Conservation (phyloP, 2,888 invertebrate genomes). For the Sycophila texana region DNA sequence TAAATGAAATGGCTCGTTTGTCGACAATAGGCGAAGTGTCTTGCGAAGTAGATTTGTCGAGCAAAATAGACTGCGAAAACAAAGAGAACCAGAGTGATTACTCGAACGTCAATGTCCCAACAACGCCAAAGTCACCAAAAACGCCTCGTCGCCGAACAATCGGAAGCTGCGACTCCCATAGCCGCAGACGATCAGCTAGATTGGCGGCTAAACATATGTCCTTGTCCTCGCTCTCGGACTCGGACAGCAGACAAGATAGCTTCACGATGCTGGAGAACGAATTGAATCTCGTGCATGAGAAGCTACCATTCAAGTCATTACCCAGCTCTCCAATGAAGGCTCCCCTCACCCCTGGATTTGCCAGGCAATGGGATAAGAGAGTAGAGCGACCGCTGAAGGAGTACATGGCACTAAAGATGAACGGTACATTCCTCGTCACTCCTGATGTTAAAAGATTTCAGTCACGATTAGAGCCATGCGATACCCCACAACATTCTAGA, state of each 20-base stretch:
- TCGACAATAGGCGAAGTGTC: conserved; percentile 56
- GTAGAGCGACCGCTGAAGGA: conserved; percentile 58
- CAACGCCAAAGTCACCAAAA: conserved; percentile 31
- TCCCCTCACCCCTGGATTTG: conserved; percentile 20
- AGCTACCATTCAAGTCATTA: conserved; percentile 42
- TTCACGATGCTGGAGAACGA: conserved; percentile 50
- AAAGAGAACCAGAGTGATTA: neutral
- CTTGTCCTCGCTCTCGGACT: conserved; percentile 1
- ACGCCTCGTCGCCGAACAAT: conserved; percentile 24
- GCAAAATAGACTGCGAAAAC: conserved; percentile 23
- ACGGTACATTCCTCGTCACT: conserved; percentile 61
- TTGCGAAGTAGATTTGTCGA: conserved; percentile 42
- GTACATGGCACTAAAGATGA: conserved; percentile 63
- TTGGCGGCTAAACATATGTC: conserved; percentile 48
- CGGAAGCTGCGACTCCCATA: conserved; percentile 17
- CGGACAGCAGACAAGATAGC: conserved; percentile 48
- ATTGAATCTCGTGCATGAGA: conserved; percentile 44
- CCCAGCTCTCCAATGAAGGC: conserved; percentile 46
- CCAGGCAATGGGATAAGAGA: conserved; percentile 50
- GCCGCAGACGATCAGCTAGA: conserved; percentile 54
- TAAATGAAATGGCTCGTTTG: conserved; percentile 38
- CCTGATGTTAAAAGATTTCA: conserved; percentile 59
- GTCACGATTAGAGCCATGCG: conserved; percentile 42
- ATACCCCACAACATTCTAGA: conserved; percentile 54
- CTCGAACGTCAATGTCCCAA: neutral